Evolutionary conservation across 2,113 vertebrate species (phyloP), one percentile per base, ranked within the genome.

Genomic region (Paratilapia polleni): DNA sequence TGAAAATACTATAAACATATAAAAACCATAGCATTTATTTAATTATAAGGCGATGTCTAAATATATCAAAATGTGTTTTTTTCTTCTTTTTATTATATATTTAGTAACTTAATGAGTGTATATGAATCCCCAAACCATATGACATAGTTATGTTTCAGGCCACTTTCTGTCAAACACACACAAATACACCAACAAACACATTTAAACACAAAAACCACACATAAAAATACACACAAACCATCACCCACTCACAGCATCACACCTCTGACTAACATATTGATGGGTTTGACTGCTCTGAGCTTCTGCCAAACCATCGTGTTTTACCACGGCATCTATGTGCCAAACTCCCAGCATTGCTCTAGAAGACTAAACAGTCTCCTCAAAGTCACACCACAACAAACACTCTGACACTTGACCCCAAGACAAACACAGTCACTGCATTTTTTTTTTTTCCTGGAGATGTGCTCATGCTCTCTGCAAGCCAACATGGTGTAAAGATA

Each of bases 261-360:
- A 88, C 43, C n/a, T 74, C 64, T 52, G 13, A 61, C 82, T 76
- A 78, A 70, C 26, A 76, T 58, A 52, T 57, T 19, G 52, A 76
- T n/a, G 38, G 19, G 36, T 57, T 49, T 15, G 20, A 22, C 41
- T 17, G 20, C 24, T 19, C 60, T 59, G 82, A 54, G 54, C 56
- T 64, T 52, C 56, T 70, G 76, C 82, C 82, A 85, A 61, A 85
- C 83, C 80, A 12, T 61, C 80, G n/a, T n/a, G 26, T 80, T 87
- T 82, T 61, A 81, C 59, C 41, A 43, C 17, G 4, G 24, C 56
- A 41, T 70, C 77, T 81, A 24, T 36, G 58, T 3, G 10, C 47
- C 62, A 77, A 76, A 76, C 68, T 77, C 79, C 38, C 56, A 77
- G 61, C 56, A 24, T 63, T 80, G 49, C 87, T 83, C n/a, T 49